Percentiles rank a stretch among this genome's conserved stretches.
Conservation (phyloP, 2,113 vertebrate species). For the Rhinogobius similis region DNA sequence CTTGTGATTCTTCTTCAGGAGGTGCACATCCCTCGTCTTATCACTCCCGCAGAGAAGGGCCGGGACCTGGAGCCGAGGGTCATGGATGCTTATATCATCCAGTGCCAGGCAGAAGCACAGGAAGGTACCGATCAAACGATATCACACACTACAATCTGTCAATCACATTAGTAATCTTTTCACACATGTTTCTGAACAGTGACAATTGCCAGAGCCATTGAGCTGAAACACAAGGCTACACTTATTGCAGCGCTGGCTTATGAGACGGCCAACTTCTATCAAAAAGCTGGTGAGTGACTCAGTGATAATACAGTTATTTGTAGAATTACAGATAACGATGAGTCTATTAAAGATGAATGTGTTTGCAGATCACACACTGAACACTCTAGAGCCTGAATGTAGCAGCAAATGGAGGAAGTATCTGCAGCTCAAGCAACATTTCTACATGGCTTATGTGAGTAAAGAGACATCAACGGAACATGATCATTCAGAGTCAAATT, state of each 20-base stretch:
- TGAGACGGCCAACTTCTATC: conserved; percentile 97
- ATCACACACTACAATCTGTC: background rate
- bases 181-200: conserved; percentile 73
- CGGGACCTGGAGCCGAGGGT: conserved; percentile 90
- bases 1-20: conserved; percentile 77
- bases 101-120: conserved; percentile 96
- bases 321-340: background rate
- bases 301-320: background rate
- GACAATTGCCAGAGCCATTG: conserved; percentile 96
- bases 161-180: background rate
- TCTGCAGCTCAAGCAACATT: conserved; percentile 91
- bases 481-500: too few species aligned
- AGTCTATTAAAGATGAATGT: conserved; percentile 9
- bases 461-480: too few species aligned
- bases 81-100: conserved; percentile 89
- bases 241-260: conserved; percentile 91
- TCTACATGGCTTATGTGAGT: conserved; percentile 98
- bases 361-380: conserved; percentile 87
- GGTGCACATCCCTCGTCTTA: conserved; percentile 87
- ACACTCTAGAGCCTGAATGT: conserved; percentile 90
- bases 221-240: conserved; percentile 91
- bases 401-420: conserved; percentile 97
- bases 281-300: conserved; percentile 86
- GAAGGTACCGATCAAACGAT: conserved; percentile 82
- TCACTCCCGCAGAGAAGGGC: conserved; percentile 94